Conservation (phyloP, 2,113 vertebrate species). For the Galeopterus variegatus region DNA sequence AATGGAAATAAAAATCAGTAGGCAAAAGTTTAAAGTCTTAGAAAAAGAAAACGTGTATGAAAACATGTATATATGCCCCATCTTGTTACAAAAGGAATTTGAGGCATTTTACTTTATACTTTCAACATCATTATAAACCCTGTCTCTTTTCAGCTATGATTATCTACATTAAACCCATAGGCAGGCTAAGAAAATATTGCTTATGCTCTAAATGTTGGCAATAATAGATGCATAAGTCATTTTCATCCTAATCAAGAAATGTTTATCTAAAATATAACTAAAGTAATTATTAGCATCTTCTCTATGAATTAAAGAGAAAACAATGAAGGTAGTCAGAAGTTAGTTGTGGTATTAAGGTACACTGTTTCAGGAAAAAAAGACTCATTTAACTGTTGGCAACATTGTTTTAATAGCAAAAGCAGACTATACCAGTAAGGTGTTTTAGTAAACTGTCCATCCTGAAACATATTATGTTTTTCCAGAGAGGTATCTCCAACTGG, state of each 20-base stretch:
- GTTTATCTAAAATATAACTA: neutral
- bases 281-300: neutral
- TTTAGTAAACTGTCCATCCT: conserved; percentile 1
- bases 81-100: neutral
- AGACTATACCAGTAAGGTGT: conserved; percentile 9
- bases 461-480: conserved; percentile 53
- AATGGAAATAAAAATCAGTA: neutral
- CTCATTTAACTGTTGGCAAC: neutral
- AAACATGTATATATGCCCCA: neutral
- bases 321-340: neutral
- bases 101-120: conserved; percentile 53
- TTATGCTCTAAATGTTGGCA: conserved; percentile 29
- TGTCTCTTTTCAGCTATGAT: neutral
- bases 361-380: conserved; percentile 16
- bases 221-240: neutral
- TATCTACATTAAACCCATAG: neutral
- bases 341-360: neutral
- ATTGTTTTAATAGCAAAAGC: conserved; percentile 43
- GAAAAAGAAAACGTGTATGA: neutral
- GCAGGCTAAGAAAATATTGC: neutral
- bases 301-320: neutral
- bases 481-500: conserved; percentile 54
- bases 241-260: conserved; percentile 51
- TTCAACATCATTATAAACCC: neutral
- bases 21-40: neutral